Evolutionary conservation across 2,888 invertebrate species (phyloP), one percentile per base, ranked within the genome.

Genomic region (Eurois occulta): DNA sequence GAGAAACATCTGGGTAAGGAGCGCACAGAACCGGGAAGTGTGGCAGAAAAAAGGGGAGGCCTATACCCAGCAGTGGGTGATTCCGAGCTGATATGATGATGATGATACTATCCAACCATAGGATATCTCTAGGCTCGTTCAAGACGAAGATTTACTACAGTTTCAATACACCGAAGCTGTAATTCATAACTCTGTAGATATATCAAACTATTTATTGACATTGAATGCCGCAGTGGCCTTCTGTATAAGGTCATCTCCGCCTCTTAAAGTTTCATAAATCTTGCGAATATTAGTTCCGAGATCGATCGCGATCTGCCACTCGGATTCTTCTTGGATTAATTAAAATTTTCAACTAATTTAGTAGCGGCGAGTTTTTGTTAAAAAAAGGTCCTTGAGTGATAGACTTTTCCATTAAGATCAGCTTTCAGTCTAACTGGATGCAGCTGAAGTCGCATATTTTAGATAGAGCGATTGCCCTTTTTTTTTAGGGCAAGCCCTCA

Each of bases 211-310:
- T 66, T 32, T 66, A 71, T 66, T 71, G 71, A 66, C 41, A 24
- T 18, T 65, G 41, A 71, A 71, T 66, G 24, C 71, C 32, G 67
- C 32, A 43, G 43, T n/a, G 71, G 32, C 66, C 66, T 66, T 65
- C 60, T 4, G 21, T 21, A 16, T 28, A 24, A 43, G 32, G 71
- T 32, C 43, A 24, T 66, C 62, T 62, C 43, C 32, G 71, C 66
- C 32, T 66, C 32, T 32, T 7, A 71, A 71, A 24, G 24, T 66
- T 32, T 32, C 24, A 71, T 71, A 66, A 68, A 67, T 72, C 67
- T 43, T 67, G 43, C 4, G 32, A 67, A n/a, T 68, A 67, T 66
- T 66, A 71, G 18, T 43, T 2, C 3, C 11, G 43, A 66, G 2
- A 43, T n/a, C 24, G 6, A 16, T 11, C 43, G 24, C 43, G 16